Conservation (phyloP, 2,888 invertebrate species). For the Latrodectus elegans region DNA sequence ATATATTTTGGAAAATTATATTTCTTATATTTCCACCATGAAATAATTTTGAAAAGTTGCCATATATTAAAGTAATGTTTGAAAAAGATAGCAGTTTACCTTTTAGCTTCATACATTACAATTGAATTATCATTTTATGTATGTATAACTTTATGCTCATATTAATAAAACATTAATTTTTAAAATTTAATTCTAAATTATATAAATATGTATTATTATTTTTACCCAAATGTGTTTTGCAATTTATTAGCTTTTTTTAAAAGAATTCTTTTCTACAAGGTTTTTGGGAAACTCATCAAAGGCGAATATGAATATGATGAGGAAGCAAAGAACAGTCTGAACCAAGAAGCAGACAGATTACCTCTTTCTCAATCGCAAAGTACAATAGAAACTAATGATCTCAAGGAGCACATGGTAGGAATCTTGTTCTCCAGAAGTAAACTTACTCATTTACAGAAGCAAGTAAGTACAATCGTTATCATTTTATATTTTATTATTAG, state of each 20-base stretch:
- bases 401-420: constrained; percentile 96
- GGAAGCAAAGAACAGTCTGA: constrained; percentile 71
- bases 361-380: constrained; percentile 59
- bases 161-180: too few species aligned
- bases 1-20: neutral
- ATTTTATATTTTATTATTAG: too few species aligned
- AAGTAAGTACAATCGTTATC: constrained; percentile 78
- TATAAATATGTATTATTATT: too few species aligned
- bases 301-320: constrained; percentile 76
- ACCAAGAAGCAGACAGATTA: constrained; percentile 45
- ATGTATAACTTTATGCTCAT: too few species aligned
- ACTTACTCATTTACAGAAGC: constrained; percentile 92
- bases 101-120: neutral
- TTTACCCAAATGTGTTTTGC: too few species aligned
- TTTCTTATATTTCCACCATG: neutral
- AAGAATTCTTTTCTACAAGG: constrained; percentile 77
- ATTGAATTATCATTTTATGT: too few species aligned
- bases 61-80: neutral
- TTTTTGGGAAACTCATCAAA: constrained; percentile 91
- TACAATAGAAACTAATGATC: constrained; percentile 79
- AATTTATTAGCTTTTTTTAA: too few species aligned
- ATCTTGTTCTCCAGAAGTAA: constrained; percentile 95
- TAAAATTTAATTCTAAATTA: too few species aligned
- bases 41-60: neutral
- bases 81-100: neutral